These are phyloP conservation scores for Drosophila histrio DNA, from an alignment of 2,888 invertebrate species.

Conservation along the genomic window DNA sequence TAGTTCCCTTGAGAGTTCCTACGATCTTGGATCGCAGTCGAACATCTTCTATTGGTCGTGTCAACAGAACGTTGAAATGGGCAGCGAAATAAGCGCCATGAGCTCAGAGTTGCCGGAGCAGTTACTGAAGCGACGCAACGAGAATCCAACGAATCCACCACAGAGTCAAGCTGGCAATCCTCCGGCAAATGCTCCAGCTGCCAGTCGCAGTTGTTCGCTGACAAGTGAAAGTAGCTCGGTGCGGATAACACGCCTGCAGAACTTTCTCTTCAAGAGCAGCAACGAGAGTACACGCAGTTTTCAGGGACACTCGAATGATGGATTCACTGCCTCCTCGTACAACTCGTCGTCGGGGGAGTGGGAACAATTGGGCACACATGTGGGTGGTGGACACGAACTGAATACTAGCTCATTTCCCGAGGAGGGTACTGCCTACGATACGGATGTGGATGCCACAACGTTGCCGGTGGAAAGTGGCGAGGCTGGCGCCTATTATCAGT, in stretches of 20 bases:
- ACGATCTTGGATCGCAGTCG: conserved; percentile 71
- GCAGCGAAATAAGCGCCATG: conserved; percentile 73
- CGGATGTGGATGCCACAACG: conserved; percentile 40
- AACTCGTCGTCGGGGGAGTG: conserved; percentile 82
- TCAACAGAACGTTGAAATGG: conserved; percentile 74
- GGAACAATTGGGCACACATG: conserved; percentile 70
- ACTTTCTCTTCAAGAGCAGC: conserved; percentile 83
- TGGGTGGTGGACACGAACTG: conserved; percentile 50
- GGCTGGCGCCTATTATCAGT: conserved; percentile 80
- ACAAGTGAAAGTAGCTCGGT: conserved; percentile 80
- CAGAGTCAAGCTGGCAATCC: conserved; percentile 58
- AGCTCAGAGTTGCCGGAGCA: conserved; percentile 33
- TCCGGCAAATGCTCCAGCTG: neutral
- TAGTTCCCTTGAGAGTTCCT: conserved; percentile 79
- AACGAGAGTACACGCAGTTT: conserved; percentile 79
- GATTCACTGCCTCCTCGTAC: conserved; percentile 80
- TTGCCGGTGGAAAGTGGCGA: conserved; percentile 55
- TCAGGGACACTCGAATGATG: conserved; percentile 81
- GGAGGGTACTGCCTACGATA: conserved; percentile 48
- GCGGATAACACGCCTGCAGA: conserved; percentile 79
- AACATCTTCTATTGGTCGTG: conserved; percentile 74
- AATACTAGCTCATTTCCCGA: conserved; percentile 63
- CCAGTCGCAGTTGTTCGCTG: conserved; percentile 79
- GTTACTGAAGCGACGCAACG: conserved; percentile 11
- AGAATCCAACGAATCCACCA: neutral